A percentile compares a stretch with the other conserved stretches of the same genome.
Conservation (phyloP, 2,797 vertebrate genomes). For the Lagodon rhomboides region DNA sequence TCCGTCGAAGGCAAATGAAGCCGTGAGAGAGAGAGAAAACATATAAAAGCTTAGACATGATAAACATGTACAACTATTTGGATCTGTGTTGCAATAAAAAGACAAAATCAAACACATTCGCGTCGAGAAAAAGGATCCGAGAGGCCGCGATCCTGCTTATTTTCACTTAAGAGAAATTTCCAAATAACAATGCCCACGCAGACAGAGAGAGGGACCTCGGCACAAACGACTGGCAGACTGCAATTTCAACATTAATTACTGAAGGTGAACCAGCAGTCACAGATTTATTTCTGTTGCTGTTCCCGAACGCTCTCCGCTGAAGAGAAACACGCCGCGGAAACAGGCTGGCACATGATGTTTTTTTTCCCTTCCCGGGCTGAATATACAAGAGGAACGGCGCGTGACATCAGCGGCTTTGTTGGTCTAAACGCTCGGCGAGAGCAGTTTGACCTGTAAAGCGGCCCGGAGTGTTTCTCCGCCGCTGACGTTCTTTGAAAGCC, state of each 20-base stretch:
- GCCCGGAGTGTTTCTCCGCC: conserved; percentile 60
- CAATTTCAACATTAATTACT: conserved; percentile 70
- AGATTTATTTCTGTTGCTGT: conserved; percentile 60
- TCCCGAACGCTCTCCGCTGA: conserved; percentile 48
- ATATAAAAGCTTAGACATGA: conserved; percentile 18
- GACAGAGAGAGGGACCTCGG: conserved; percentile 60
- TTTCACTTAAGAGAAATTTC: conserved; percentile 63
- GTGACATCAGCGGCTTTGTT: conserved; percentile 62
- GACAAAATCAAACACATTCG: conserved; percentile 28
- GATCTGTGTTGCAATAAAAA: conserved; percentile 28
- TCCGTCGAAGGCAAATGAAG: conserved; percentile 24
- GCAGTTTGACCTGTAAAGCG: conserved; percentile 75
- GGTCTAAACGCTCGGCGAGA: conserved; percentile 63
- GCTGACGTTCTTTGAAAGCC: conserved; percentile 69
- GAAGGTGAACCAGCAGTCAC: conserved; percentile 76
- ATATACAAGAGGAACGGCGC: conserved; percentile 44
- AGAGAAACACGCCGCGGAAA: conserved; percentile 37
- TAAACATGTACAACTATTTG: conserved; percentile 41
- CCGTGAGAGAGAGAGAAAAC: conserved; percentile 13
- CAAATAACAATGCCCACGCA: conserved; percentile 67
- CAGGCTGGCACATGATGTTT: conserved; percentile 4
- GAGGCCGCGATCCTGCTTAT: conserved; percentile 49
- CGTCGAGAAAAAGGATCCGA: conserved; percentile 38
- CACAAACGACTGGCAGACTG: conserved; percentile 60
- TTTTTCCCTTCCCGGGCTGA: conserved; percentile 12